Conservation (phyloP, 2,797 vertebrate species). For the Garrulus glandarius region DNA sequence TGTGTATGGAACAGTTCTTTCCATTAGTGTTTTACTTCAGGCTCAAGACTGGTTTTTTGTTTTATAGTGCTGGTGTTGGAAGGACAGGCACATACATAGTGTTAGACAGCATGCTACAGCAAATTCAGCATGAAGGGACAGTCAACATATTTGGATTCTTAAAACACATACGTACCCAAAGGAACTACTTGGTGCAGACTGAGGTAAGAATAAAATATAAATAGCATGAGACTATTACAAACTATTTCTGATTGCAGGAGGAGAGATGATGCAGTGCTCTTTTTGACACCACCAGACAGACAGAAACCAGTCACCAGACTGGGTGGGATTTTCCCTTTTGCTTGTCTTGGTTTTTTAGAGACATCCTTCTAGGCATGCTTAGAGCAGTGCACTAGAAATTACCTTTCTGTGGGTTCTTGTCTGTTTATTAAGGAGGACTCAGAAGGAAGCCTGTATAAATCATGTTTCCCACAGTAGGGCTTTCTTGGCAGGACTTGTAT, state of each 20-base stretch:
- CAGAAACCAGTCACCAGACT: not conserved
- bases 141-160: slow-evolving; percentile 92
- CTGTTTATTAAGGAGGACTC: not conserved
- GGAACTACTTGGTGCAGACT: slow-evolving; percentile 96
- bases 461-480: not conserved
- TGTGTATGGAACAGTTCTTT: not conserved
- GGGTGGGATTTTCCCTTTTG: not conserved
- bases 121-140: slow-evolving; percentile 85
- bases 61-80: slow-evolving; percentile 90
- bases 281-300: not conserved
- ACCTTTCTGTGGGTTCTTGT: not conserved
- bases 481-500: not conserved
- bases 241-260: not conserved
- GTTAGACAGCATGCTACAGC: slow-evolving; percentile 95
- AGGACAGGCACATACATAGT: slow-evolving; percentile 95
- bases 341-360: not conserved
- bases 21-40: not conserved
- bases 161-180: slow-evolving; percentile 94
- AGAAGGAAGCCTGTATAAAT: not conserved
- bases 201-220: slow-evolving; percentile 81
- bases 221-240: not conserved
- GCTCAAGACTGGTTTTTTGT: slow-evolving; percentile 30
- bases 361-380: not conserved
- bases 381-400: not conserved
- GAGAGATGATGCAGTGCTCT: not conserved